Evolutionary conservation across 2,113 vertebrate species (phyloP).

Genomic region (Cochlearius cochlearius): DNA sequence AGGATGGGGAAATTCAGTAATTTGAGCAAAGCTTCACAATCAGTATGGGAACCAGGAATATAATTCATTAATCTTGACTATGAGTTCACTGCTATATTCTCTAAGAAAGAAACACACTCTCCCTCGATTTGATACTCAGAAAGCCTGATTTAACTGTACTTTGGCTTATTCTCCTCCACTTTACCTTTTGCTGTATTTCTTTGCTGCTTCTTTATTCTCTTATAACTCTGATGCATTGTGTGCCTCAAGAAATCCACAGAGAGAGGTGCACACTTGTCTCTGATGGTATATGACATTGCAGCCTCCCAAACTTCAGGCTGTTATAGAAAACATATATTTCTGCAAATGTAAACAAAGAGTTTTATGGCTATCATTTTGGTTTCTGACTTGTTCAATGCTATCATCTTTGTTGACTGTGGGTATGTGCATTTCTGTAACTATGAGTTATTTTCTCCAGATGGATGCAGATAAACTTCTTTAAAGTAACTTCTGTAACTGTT

Average conservation of each 20-base stretch:
- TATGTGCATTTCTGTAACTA: background rate
- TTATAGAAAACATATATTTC: slow-evolving; percentile 48
- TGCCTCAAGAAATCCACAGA: background rate
- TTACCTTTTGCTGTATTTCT: slow-evolving; percentile 4
- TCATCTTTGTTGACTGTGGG: background rate
- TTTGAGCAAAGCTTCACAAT: background rate
- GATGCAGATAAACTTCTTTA: slow-evolving; percentile 35
- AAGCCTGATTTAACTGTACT: background rate
- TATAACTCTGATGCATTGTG: background rate
- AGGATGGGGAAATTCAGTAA: background rate
- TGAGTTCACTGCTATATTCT: background rate
- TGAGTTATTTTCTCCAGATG: slow-evolving; percentile 34
- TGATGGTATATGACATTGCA: slow-evolving; percentile 22
- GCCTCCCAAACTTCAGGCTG: background rate
- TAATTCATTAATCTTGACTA: background rate
- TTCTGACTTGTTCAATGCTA: slow-evolving; percentile 10
- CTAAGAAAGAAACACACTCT: background rate
- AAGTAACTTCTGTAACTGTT: slow-evolving; percentile 15
- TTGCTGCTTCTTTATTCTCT: background rate
- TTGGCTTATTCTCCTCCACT: background rate
- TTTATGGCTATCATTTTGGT: slow-evolving; percentile 43
- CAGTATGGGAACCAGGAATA: background rate
- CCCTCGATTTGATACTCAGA: background rate
- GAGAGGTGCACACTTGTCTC: background rate
- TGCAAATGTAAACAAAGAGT: slow-evolving; percentile 44